Base-by-base conservation (phyloP, 2,797 vertebrate species). In the Melanotaenia boesemani region DNA sequence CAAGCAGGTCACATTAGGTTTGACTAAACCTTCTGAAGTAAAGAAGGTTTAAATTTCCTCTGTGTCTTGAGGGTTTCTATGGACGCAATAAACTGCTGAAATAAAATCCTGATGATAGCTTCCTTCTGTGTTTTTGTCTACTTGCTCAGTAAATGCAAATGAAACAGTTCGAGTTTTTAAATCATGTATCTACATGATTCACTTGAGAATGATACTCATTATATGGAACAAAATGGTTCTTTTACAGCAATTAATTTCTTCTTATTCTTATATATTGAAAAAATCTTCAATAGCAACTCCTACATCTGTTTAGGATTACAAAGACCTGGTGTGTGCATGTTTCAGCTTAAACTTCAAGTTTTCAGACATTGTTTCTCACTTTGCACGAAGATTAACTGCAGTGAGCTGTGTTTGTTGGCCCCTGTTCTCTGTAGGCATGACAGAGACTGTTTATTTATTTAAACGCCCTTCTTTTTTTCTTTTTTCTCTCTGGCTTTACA, bases 51-150 rank as follows among this genome's bases (percentile, higher is more conserved):
- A 28, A 28, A 28, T 28, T 28, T 28, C 28, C 28, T 4, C 26
- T 64, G 55, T n/a, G 24, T 65, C 7, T 69, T 55, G 65, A 65
- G 58, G 2, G 48, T 79, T 81, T 55, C 67, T 65, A 74, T 58
- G 57, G 72, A 0, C 46, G 62, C 63, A 71, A 57, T 58, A 58
- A 13, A 54, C 4, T 57, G 46, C 41, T 20, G 54, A 67, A 84
- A 67, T 52, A 70, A 75, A 44, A 39, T 24, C 6, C 30, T 39
- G 41, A 30, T 50, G 11, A 28, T 26, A 36, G 44, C 44, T 36
- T 15, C 26, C 15, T 26, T 11, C 4, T 73, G 0, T 32, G 16
- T 79, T 54, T 67, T 20, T 63, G 59, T 67, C 22, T 4, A 50
- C 67, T 36, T 50, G 41, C 15, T 50, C 12, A n/a, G 54, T 6